Evolutionary conservation across 2,888 invertebrate species (phyloP), one percentile per base, ranked within the genome.

Genomic region (Drosophila antonietae): DNA sequence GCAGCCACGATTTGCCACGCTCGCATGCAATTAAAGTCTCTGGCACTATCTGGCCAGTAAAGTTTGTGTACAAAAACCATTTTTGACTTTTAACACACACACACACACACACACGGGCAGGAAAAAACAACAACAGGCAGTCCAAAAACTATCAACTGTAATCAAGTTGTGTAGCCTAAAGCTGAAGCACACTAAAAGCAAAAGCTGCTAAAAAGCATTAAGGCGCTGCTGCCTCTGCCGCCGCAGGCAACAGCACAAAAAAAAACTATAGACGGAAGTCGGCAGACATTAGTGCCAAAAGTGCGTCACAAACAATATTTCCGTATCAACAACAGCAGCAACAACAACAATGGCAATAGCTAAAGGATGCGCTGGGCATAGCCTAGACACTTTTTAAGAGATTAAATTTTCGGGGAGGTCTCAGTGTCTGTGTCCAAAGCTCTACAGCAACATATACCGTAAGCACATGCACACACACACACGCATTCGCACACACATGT

Each of bases 221-320:
- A 68, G 84, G 82, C 78, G 61, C 73, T 75, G 78, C 49, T 55
- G 71, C 28, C 28, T 5, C 35, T 35, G 63, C 60, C 47, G 47
- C 68, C 39, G 37, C 39, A 9, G 49, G 49, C 73, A 68, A 47
- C 49, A 53, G 28, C 37, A 37, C 62, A 62, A 51, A 35, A 55
- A 43, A 69, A 71, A 80, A 80, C 81, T 79, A 83, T 86, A 80
- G 81, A 85, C 89, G 86, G 86, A 86, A 89, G 90, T 88, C 86
- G 72, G 81, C 71, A 89, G 90, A 88, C 88, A 86, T 86, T 86
- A 86, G 86, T 85, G 89, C 86, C 88, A 88, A 83, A 89, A 86
- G 88, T 86, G 87, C 90, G 90, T 89, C 83, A 80, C 90, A 89
- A 88, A 89, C 86, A 87, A 87, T 89, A 89, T 89, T 89, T 88